Conservation (phyloP, 2,888 invertebrate genomes). For the Pasiphila rectangulata region DNA sequence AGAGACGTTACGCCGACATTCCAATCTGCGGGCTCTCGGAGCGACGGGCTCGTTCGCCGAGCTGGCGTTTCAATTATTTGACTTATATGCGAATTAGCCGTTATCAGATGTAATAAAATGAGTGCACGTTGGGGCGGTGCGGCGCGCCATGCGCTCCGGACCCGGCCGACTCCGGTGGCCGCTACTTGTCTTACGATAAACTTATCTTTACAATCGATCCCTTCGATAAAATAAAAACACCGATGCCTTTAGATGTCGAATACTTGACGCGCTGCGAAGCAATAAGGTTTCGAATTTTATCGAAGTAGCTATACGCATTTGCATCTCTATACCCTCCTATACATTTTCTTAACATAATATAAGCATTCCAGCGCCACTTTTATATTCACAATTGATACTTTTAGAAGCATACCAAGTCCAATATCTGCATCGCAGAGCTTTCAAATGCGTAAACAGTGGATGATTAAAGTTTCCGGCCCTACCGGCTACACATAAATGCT, state of each 20-base stretch:
- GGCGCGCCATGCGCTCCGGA: conserved; percentile 43
- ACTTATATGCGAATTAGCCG: conserved; percentile 72
- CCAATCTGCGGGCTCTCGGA: conserved; percentile 37
- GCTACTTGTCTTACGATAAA: conserved; percentile 80
- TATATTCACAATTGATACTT: conserved; percentile 37
- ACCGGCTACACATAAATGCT: conserved; percentile 20
- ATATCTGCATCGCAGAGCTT: conserved; percentile 16
- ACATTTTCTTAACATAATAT: conserved; percentile 69
- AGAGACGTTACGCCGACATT: conserved; percentile 48
- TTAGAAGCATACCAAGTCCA: conserved; percentile 12
- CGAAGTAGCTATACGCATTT: conserved; percentile 66
- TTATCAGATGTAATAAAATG: conserved; percentile 78
- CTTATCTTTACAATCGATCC: conserved; percentile 79
- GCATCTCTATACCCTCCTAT: conserved; percentile 71
- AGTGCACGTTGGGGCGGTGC: conserved; percentile 52
- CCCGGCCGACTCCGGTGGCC: conserved; percentile 64
- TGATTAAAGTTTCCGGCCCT: conserved; percentile 23
- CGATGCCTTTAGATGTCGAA: conserved; percentile 61
- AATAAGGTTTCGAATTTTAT: conserved; percentile 74
- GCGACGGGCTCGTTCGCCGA: conserved; percentile 33
- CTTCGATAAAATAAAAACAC: conserved; percentile 73
- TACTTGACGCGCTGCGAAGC: conserved; percentile 70
- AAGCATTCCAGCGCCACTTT: conserved; percentile 61
- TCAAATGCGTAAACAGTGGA: conserved; percentile 21
- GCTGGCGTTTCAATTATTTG: conserved; percentile 67